Percentiles rank a stretch among this genome's conserved stretches.
Conservation (phyloP, 2,113 vertebrate genomes). For the Lepisosteus osseus region DNA sequence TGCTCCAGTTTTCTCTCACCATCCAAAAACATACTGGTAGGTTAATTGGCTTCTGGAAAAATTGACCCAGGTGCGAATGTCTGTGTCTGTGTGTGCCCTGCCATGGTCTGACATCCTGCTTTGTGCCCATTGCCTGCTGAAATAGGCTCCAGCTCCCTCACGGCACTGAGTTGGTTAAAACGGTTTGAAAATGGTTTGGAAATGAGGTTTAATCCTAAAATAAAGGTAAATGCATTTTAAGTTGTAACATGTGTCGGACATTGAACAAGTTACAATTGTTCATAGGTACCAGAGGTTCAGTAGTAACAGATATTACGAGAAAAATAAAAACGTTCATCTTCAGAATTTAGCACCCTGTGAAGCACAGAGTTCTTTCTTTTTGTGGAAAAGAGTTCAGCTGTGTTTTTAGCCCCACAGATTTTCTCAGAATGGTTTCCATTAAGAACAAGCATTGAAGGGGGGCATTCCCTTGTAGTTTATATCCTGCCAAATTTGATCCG, state of each 20-base stretch:
- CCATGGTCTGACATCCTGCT: no score
- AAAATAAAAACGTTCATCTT: conserved; percentile 26
- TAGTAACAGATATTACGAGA: conserved; percentile 7
- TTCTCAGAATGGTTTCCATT: conserved; percentile 47
- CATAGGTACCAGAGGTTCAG: background rate
- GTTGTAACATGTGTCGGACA: background rate
- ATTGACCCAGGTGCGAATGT: no score
- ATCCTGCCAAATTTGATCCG: conserved; percentile 47
- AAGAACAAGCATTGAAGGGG: conserved; percentile 32
- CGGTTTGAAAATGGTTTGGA: no score
- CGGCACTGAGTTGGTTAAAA: no score
- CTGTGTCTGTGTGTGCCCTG: no score
- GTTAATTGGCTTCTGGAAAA: no score
- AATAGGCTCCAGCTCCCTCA: no score
- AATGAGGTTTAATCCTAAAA: background rate
- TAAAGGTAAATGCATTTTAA: conserved; percentile 21
- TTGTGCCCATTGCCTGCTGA: no score
- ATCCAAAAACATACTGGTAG: no score
- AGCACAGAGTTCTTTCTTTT: conserved; percentile 35
- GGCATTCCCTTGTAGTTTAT: conserved; percentile 23
- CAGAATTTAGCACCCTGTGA: conserved; percentile 42
- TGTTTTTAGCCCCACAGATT: background rate
- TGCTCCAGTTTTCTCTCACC: no score
- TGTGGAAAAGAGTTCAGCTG: conserved; percentile 28
- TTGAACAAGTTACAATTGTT: background rate